Percentiles rank a stretch among this genome's conserved stretches.
These are phyloP conservation scores for Caenorhabditis macrosperma DNA, from an alignment of 2,888 invertebrate genomes.

Conservation along the genomic window DNA sequence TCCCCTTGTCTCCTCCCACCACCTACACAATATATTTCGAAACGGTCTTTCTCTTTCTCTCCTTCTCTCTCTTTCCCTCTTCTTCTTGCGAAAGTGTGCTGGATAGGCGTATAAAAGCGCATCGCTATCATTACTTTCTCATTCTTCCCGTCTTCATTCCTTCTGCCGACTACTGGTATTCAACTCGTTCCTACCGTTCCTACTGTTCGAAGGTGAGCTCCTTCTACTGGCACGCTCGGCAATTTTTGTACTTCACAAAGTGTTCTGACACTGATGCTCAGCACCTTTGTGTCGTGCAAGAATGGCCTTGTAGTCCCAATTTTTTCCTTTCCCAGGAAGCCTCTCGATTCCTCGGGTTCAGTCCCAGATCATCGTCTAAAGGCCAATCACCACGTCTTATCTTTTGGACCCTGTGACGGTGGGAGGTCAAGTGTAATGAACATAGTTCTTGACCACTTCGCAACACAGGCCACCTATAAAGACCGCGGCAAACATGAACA, in stretches of 20 bases:
- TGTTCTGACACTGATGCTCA: constrained; percentile 9
- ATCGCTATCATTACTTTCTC: constrained; percentile 1
- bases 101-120: neutral
- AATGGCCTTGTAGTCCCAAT: constrained; percentile 8
- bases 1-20: neutral
- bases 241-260: constrained; percentile 39
- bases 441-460: constrained; percentile 38
- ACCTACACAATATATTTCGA: constrained; percentile 2
- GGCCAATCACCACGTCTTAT: neutral
- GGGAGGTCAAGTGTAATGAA: constrained; percentile 12
- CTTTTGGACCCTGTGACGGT: neutral
- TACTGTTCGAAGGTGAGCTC: neutral
- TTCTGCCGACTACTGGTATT: too few species aligned
- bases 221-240: neutral
- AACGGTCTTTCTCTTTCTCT: neutral
- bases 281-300: constrained; percentile 26
- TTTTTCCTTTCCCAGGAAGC: neutral
- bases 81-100: neutral
- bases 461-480: constrained; percentile 17
- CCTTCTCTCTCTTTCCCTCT: neutral
- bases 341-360: neutral
- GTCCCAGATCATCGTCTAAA: too few species aligned
- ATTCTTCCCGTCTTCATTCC: neutral
- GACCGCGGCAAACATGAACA: constrained; percentile 17
- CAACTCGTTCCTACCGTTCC: neutral